These are phyloP conservation scores for Neoitamus cyanurus DNA, from an alignment of 2,888 invertebrate species.

Conservation along the genomic window DNA sequence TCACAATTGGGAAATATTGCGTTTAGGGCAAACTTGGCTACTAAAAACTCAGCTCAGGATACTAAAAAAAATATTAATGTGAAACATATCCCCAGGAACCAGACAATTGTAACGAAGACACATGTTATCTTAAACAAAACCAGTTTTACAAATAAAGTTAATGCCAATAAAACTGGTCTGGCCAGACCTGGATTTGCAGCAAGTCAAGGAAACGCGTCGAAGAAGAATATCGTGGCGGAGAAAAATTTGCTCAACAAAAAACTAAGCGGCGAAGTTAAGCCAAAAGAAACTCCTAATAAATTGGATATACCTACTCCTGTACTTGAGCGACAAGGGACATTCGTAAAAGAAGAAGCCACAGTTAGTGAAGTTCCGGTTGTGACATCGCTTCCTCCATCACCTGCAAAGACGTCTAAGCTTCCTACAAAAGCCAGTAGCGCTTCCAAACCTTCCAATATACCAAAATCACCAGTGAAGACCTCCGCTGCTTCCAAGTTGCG, in stretches of 20 bases:
- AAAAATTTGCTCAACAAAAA: constrained; percentile 53
- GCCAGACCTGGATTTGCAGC: constrained; percentile 29
- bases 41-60: constrained; percentile 59
- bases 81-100: constrained; percentile 50
- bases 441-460: constrained; percentile 37
- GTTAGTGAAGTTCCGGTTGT: constrained; percentile 64
- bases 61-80: constrained; percentile 53
- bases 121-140: constrained; percentile 52
- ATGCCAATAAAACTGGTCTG: constrained; percentile 34
- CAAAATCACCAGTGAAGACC: constrained; percentile 51
- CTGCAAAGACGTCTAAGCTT: constrained; percentile 60
- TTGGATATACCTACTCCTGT: constrained; percentile 50
- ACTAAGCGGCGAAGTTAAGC: constrained; percentile 43
- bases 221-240: constrained; percentile 55
- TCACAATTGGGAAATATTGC: constrained; percentile 49
- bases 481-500: constrained; percentile 61
- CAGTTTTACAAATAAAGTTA: constrained; percentile 49
- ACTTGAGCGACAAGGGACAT: constrained; percentile 88
- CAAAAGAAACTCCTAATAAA: constrained; percentile 58
- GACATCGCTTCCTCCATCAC: constrained; percentile 56
- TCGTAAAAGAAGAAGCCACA: constrained; percentile 84
- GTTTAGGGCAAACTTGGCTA: constrained; percentile 62
- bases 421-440: constrained; percentile 57
- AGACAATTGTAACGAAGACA: constrained; percentile 50
- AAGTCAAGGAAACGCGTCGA: constrained; percentile 53